Percentiles rank a stretch among this genome's conserved stretches.
Conservation (phyloP, 2,888 invertebrate species). For the Teleiodes luculella region DNA sequence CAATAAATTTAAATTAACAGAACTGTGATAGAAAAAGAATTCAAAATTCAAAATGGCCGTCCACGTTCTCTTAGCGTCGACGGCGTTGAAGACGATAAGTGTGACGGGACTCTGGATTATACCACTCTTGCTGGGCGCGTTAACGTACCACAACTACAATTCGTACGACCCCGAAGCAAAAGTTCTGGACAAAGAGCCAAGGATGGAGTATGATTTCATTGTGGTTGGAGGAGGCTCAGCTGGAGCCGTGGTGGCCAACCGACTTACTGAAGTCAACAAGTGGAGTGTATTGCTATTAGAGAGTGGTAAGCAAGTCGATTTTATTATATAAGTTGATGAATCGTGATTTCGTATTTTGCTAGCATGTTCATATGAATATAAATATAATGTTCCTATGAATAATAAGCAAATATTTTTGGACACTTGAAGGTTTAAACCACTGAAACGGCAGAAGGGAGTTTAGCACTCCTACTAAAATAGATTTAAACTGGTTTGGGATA, state of each 20-base stretch:
- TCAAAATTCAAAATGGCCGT: slow-evolving; percentile 79
- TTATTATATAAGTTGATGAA: too few species aligned
- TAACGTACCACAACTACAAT: slow-evolving; percentile 89
- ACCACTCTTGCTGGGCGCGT: slow-evolving; percentile 88
- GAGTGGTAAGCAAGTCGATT: slow-evolving; percentile 81
- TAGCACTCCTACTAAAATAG: too few species aligned
- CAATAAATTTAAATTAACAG: slow-evolving; percentile 21
- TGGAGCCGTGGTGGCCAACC: slow-evolving; percentile 91
- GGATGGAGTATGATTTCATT: slow-evolving; percentile 90
- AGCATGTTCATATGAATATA: too few species aligned
- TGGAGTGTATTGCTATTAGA: slow-evolving; percentile 90
- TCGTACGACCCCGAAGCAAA: slow-evolving; percentile 88
- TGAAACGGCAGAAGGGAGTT: too few species aligned
- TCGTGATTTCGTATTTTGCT: too few species aligned
- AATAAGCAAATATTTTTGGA: too few species aligned
- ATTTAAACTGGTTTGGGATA: too few species aligned
- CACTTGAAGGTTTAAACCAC: too few species aligned
- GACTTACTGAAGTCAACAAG: slow-evolving; percentile 85
- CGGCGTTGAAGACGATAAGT: slow-evolving; percentile 87
- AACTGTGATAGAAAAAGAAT: slow-evolving; percentile 19
- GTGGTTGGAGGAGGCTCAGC: slow-evolving; percentile 93
- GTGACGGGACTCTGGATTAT: slow-evolving; percentile 90
- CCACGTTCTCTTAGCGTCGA: slow-evolving; percentile 86
- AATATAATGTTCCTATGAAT: too few species aligned
- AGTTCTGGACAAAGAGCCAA: slow-evolving; percentile 83